Conservation (phyloP, 2,113 vertebrate species). For the Pandion haliaetus region DNA sequence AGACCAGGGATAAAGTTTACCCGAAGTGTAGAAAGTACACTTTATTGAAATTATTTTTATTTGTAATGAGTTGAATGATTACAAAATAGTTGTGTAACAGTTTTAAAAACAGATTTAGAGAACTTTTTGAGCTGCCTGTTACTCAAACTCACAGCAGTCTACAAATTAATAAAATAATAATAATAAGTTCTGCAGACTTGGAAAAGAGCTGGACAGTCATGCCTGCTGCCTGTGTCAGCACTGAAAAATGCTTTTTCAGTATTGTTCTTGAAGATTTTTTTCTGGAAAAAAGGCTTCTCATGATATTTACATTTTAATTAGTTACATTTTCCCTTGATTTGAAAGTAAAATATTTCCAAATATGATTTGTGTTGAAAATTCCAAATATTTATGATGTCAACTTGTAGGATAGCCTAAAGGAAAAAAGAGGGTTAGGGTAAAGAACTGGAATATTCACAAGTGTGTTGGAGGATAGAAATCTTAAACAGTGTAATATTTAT, state of each 20-base stretch:
- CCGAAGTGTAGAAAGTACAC: background rate
- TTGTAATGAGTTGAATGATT: background rate
- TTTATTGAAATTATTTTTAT: background rate
- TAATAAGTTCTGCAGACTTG: background rate
- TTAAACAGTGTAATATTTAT: slow-evolving; percentile 14
- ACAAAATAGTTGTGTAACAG: background rate
- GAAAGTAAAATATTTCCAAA: background rate
- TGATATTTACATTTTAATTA: background rate
- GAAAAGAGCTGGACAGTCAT: background rate
- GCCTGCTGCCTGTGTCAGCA: background rate
- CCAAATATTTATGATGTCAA: background rate
- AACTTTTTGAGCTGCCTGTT: background rate
- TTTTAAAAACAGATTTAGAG: background rate
- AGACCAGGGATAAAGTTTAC: background rate
- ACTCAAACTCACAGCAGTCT: background rate
- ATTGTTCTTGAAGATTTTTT: background rate
- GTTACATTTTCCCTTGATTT: background rate
- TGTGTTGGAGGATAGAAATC: background rate
- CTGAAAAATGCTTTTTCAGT: background rate
- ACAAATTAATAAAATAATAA: background rate
- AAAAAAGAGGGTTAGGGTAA: background rate
- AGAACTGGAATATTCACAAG: background rate
- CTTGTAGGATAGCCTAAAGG: background rate
- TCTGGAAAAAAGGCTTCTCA: background rate
- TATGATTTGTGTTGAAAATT: background rate